Base-by-base conservation (phyloP, 2,113 vertebrate species). In the Uria lomvia region DNA sequence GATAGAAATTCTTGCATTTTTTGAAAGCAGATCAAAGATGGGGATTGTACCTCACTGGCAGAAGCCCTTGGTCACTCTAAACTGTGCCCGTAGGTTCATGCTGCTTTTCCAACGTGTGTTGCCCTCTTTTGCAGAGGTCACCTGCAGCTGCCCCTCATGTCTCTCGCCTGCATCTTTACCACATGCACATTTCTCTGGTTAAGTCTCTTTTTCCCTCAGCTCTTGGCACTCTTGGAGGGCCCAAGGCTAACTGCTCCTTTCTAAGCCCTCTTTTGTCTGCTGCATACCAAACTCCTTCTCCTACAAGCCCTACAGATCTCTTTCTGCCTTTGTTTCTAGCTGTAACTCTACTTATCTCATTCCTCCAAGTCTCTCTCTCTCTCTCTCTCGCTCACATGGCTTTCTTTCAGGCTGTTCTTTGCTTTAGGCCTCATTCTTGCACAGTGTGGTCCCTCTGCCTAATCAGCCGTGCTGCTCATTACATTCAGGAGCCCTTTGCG, bases 381-480 rank as follows among this genome's bases (percentile, higher is more conserved):
- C 30, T 27, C 38, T 43, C 47, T 68, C 56, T 70, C 8, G 47
- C 50, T 27, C 75, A 36, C 65, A 49, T 40, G 34, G 40, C 21
- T 96, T 96, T n/a, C 70, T 94, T 95, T 94, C 86, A 92, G 96
- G n/a, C 94, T 75, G 34, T 42, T 95, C 93, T 96, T 96, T 93
- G 85, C 93, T 96, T 95, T 70, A 66, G 86, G 87, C 53, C 87
- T 82, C 92, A 68, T 94, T 94, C 91, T 87, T 91, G 73, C 96
- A 72, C 88, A 95, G 94, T 96, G 94, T 95, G 92, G 92, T 94
- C 89, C 91, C 91, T 83, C 89, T 95, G 86, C 91, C 92, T 97
- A 94, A 95, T 97, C 95, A 96, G 53, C 86, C 80, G 1, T 95
- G 89, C 4, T 24, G 65, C 86, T 94, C 74, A 91, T 94, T 96